Evolutionary conservation across 2,888 invertebrate genomes (phyloP).

Genomic region (Drosophila macrospina): DNA sequence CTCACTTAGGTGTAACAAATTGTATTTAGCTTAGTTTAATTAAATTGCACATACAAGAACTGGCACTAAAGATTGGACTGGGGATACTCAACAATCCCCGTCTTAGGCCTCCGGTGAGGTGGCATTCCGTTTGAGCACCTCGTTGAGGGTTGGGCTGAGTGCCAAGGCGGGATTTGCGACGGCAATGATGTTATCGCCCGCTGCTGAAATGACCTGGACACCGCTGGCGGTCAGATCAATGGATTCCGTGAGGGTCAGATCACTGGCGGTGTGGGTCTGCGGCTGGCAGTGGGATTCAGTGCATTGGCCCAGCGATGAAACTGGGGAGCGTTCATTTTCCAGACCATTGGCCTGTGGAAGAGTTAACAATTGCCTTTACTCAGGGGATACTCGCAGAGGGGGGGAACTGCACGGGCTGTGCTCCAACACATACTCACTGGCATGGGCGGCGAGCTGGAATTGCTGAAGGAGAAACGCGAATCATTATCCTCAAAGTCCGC

Average conservation of each 20-base stretch:
- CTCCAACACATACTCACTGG: constrained; percentile 85
- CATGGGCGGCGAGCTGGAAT: constrained; percentile 90
- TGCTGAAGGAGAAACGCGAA: constrained; percentile 92
- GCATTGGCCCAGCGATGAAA: constrained; percentile 37
- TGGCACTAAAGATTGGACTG: constrained; percentile 37
- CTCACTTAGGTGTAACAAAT: constrained; percentile 30
- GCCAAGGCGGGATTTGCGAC: constrained; percentile 94
- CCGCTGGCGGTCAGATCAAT: constrained; percentile 66
- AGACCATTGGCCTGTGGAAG: constrained; percentile 70
- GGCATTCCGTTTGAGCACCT: constrained; percentile 84
- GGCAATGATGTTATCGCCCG: constrained; percentile 94
- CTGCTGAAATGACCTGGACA: constrained; percentile 92
- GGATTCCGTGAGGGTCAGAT: constrained; percentile 45
- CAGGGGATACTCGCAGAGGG: constrained; percentile 3
- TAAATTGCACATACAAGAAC: constrained; percentile 67
- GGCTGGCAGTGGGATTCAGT: constrained; percentile 20
- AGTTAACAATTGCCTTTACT: constrained; percentile 29
- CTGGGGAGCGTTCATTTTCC: constrained; percentile 75
- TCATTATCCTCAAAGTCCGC: constrained; percentile 86
- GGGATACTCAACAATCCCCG: neutral
- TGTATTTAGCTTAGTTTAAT: constrained; percentile 40
- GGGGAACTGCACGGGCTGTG: constrained; percentile 27
- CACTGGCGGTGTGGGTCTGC: constrained; percentile 8
- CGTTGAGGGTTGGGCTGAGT: constrained; percentile 86
- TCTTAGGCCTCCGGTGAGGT: constrained; percentile 82